phyloP scores from a whole-genome alignment of 2,888 invertebrate genomes.

The Acrobasis repandana region DNA sequence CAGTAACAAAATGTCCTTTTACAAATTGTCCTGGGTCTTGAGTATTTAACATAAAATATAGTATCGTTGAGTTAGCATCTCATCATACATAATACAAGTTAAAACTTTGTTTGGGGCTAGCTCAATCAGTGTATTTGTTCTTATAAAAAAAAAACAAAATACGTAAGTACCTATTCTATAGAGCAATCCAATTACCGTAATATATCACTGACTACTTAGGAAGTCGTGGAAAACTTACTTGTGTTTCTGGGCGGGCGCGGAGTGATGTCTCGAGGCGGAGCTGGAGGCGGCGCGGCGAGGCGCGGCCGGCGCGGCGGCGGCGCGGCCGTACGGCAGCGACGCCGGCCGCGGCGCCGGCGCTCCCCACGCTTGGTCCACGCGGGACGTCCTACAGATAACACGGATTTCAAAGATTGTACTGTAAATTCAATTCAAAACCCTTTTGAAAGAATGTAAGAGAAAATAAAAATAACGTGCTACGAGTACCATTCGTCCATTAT shows the following conservation, averaged over 20 bases:
- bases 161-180: too few relatives aligned
- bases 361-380: slow-evolving; percentile 81
- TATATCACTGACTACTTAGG: background rate
- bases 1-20: too few relatives aligned
- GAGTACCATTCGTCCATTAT: too few relatives aligned
- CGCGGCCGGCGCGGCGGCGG: slow-evolving; percentile 63
- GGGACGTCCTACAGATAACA: slow-evolving; percentile 73
- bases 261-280: slow-evolving; percentile 79
- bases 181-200: too few relatives aligned
- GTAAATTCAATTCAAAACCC: background rate
- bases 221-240: slow-evolving; percentile 48
- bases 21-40: too few relatives aligned
- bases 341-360: slow-evolving; percentile 83
- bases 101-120: too few relatives aligned
- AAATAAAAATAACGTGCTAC: too few relatives aligned
- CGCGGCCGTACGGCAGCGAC: slow-evolving; percentile 86
- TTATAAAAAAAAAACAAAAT: too few relatives aligned
- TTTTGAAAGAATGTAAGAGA: background rate
- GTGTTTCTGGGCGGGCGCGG: slow-evolving; percentile 63
- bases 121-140: too few relatives aligned
- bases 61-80: too few relatives aligned
- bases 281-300: slow-evolving; percentile 87
- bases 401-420: background rate
- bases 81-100: too few relatives aligned
- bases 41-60: too few relatives aligned